phyloP scores from a whole-genome alignment of 2,113 vertebrate species.

The Pithys albifrons region DNA sequence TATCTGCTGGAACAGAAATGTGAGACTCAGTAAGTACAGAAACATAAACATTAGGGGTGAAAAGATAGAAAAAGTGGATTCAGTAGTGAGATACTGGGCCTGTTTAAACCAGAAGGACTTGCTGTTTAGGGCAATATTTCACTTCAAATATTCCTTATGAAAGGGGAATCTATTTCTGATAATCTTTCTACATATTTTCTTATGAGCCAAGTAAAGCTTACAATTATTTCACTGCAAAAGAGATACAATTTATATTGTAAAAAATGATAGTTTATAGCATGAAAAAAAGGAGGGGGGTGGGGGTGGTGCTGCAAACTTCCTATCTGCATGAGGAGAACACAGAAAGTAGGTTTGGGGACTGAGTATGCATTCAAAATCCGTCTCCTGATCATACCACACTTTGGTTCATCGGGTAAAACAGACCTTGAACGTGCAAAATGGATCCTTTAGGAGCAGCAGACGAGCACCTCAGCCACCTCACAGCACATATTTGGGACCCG shows the following conservation, averaged over 20 bases:
- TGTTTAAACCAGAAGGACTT: neutral
- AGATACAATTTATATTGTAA: neutral
- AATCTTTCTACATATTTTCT: neutral
- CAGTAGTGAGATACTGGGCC: neutral
- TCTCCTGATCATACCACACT: neutral
- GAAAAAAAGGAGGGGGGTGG: neutral
- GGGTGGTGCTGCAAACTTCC: neutral
- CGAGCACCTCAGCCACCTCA: neutral
- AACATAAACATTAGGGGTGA: neutral
- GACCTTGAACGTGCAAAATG: neutral
- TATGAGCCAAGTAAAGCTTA: neutral
- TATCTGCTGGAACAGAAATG: neutral
- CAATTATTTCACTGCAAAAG: neutral
- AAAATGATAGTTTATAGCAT: neutral
- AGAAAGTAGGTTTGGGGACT: neutral
- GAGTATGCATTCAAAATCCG: fast-evolving
- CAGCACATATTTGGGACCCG: neutral
- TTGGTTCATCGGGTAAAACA: neutral
- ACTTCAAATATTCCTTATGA: neutral
- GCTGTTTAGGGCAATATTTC: neutral
- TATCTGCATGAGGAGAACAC: neutral
- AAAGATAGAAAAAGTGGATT: neutral
- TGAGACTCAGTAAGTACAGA: neutral
- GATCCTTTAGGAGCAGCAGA: neutral
- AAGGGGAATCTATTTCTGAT: neutral